phyloP scores from a whole-genome alignment of 2,888 invertebrate species.

The Lacanobia wlatinum region DNA sequence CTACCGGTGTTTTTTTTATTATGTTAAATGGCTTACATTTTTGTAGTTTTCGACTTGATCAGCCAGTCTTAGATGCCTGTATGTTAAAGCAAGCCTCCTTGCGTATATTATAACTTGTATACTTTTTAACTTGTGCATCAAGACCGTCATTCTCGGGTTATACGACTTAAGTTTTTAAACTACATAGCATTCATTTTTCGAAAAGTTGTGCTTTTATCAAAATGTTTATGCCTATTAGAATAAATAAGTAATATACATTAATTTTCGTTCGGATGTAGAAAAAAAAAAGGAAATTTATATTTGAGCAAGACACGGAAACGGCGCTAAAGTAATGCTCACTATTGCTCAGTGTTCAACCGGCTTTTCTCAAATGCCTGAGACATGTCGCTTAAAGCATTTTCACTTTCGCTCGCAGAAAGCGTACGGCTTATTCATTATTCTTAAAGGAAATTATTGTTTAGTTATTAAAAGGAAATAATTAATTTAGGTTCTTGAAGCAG shows the following conservation, averaged over 20 bases:
- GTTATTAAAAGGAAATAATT: slow-evolving; percentile 6
- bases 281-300: slow-evolving; percentile 4
- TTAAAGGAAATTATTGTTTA: slow-evolving; percentile 26
- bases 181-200: neutral
- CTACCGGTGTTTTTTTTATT: neutral
- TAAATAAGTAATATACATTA: neutral
- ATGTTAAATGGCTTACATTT: neutral
- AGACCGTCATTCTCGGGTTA: neutral
- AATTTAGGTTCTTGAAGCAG: neutral
- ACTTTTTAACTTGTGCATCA: neutral
- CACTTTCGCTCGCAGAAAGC: slow-evolving; percentile 59
- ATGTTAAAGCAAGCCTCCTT: neutral
- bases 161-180: neutral
- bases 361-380: slow-evolving; percentile 57
- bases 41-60: neutral
- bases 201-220: neutral
- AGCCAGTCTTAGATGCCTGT: neutral
- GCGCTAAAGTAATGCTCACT: slow-evolving; percentile 19
- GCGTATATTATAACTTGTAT: neutral
- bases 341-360: slow-evolving; percentile 22
- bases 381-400: slow-evolving; percentile 57
- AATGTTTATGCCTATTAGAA: neutral
- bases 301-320: slow-evolving; percentile 48
- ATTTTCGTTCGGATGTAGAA: neutral
- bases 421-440: slow-evolving; percentile 25